A percentile compares a stretch with the other conserved stretches of the same genome.
These are phyloP conservation scores for Anguilla pacifica DNA, from an alignment of 2,797 vertebrate species.

Conservation along the genomic window DNA sequence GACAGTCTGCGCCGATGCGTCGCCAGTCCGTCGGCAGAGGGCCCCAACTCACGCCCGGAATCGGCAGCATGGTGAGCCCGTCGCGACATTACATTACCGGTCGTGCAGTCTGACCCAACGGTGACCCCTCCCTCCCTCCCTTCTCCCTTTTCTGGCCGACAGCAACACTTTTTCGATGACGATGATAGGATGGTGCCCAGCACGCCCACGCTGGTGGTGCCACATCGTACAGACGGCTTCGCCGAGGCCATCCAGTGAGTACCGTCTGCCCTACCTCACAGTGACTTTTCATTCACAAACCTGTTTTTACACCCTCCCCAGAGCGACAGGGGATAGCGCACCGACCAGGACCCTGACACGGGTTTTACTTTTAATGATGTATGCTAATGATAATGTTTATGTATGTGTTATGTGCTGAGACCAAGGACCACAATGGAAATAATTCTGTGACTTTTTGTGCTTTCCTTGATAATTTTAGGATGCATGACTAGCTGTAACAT, in stretches of 20 bases:
- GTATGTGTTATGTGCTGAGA: too few species aligned
- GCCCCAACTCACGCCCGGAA: conserved; percentile 91
- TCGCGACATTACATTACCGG: background rate
- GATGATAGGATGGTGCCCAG: conserved; percentile 98
- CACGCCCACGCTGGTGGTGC: conserved; percentile 94
- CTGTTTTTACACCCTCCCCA: background rate
- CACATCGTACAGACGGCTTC: conserved; percentile 96
- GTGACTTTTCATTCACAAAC: background rate
- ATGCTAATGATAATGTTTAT: too few species aligned
- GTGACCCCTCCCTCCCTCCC: background rate
- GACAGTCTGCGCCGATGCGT: conserved; percentile 71
- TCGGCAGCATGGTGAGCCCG: conserved; percentile 85
- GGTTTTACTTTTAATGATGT: too few species aligned
- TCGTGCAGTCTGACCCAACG: background rate
- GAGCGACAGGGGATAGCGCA: too few species aligned
- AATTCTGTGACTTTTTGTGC: too few species aligned
- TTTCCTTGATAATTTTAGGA: too few species aligned
- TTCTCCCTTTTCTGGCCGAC: conserved; percentile 29
- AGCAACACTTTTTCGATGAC: conserved; percentile 98
- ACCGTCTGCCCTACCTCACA: background rate
- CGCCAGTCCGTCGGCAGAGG: conserved; percentile 88
- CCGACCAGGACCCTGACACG: too few species aligned
- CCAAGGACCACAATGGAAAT: too few species aligned
- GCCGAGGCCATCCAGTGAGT: conserved; percentile 98
- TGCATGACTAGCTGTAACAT: too few species aligned